A percentile compares a stretch with the other conserved stretches of the same genome.
These are phyloP conservation scores for Phataginus tetradactyla DNA, from an alignment of 2,797 vertebrate genomes.

Conservation along the genomic window DNA sequence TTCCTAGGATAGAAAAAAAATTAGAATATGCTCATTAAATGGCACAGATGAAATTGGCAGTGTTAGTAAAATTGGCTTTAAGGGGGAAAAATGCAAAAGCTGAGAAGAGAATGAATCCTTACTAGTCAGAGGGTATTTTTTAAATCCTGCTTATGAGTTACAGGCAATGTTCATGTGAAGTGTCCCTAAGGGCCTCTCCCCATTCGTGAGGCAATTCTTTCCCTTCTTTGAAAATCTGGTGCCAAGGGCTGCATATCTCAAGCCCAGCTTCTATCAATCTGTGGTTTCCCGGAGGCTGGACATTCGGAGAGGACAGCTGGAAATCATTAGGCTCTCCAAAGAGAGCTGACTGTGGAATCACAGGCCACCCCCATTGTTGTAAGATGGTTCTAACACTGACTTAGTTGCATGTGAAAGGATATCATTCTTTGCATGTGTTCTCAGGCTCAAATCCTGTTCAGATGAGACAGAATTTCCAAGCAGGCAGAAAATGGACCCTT, in stretches of 20 bases:
- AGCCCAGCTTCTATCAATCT: neutral
- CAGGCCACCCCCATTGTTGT: neutral
- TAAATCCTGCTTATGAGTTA: neutral
- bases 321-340: slow-evolving; percentile 68
- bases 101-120: neutral
- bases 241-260: neutral
- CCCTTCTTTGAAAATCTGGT: neutral
- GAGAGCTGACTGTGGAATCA: neutral
- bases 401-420: neutral
- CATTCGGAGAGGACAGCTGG: slow-evolving; percentile 72
- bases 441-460: neutral
- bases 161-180: neutral
- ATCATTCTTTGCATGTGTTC: neutral
- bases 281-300: slow-evolving; percentile 1
- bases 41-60: neutral
- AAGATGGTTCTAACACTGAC: neutral
- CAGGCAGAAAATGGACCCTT: neutral
- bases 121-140: neutral
- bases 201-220: neutral
- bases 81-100: neutral
- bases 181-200: neutral
- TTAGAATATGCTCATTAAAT: neutral
- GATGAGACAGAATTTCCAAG: neutral
- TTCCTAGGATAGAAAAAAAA: neutral
- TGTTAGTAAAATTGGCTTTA: neutral